Percentiles rank a stretch among this genome's conserved stretches.
These are phyloP conservation scores for Gorsachius magnificus DNA, from an alignment of 2,797 vertebrate genomes.

Conservation along the genomic window DNA sequence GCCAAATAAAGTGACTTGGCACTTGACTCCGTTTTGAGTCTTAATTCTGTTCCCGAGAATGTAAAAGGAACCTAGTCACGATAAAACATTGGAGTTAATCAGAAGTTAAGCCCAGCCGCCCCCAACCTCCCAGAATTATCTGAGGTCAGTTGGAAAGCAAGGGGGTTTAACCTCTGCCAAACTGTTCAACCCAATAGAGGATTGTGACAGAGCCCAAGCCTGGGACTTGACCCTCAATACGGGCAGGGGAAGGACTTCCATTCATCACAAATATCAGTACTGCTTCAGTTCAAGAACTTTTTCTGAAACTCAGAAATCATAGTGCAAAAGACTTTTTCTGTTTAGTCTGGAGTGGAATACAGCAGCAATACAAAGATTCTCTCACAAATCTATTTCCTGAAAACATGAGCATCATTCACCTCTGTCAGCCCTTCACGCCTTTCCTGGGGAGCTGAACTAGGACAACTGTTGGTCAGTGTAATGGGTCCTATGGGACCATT, in stretches of 20 bases:
- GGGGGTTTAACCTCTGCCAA: no score
- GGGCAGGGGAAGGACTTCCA: background rate
- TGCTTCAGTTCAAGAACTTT: background rate
- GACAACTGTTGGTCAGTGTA: background rate
- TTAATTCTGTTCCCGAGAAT: no score
- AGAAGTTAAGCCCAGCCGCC: no score
- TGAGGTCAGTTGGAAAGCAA: no score
- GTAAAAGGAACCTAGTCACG: no score
- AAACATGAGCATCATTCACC: background rate
- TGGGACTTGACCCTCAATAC: background rate
- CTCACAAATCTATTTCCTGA: background rate
- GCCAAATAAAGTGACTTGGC: no score
- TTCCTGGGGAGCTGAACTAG: background rate
- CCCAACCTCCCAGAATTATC: no score
- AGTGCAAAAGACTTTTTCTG: background rate
- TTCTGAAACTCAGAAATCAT: background rate
- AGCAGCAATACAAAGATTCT: background rate
- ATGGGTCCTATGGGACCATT: background rate
- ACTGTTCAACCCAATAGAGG: no score
- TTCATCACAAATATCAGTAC: background rate
- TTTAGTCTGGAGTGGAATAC: background rate
- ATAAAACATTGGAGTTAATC: no score
- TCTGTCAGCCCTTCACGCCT: background rate
- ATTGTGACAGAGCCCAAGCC: no score
- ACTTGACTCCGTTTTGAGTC: no score